Conservation (phyloP, 35 echinoderm and acorn worm species). For the Ophiothrix spiculata region DNA sequence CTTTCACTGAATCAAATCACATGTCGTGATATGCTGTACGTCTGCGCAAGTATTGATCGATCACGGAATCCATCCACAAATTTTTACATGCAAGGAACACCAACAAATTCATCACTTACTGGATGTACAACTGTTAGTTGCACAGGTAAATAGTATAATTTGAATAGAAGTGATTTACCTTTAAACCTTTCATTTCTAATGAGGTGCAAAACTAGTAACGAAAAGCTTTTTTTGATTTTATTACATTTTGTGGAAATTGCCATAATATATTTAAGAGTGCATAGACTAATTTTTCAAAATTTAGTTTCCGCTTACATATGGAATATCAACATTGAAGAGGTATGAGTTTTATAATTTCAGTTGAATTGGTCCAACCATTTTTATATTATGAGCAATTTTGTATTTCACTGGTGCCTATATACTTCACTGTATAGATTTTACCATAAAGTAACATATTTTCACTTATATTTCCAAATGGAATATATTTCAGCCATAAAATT, state of each 20-base stretch:
- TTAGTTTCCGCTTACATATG: neutral
- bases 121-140: conserved; percentile 65
- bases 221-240: neutral
- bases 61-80: conserved; percentile 17
- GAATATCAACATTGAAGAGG: neutral
- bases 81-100: conserved; percentile 57
- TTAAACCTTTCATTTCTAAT: too few species aligned
- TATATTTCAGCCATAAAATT: too few species aligned
- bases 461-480: too few species aligned
- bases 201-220: too few species aligned
- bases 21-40: conserved; percentile 41
- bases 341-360: neutral
- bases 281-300: neutral
- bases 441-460: too few species aligned
- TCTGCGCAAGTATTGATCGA: conserved; percentile 61
- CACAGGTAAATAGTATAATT: conserved; percentile 31
- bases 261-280: neutral
- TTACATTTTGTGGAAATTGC: neutral
- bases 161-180: neutral
- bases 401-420: too few species aligned
- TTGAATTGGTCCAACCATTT: too few species aligned
- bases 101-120: conserved; percentile 34
- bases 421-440: too few species aligned
- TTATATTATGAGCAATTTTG: too few species aligned
- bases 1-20: neutral